Conservation (phyloP, 2,888 invertebrate genomes). For the Archips xylosteana region DNA sequence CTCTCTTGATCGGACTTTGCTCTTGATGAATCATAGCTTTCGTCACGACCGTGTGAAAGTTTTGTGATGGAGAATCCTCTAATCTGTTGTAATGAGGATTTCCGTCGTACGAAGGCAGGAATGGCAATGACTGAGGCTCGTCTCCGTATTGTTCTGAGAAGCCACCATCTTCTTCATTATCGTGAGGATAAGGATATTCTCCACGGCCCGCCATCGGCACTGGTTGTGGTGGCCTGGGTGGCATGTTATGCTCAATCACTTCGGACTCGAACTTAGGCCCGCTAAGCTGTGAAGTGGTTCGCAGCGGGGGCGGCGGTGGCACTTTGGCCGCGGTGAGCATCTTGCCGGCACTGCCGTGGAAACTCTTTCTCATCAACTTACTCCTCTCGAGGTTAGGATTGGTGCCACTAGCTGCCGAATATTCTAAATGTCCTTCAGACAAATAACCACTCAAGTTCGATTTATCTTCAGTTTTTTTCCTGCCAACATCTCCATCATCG, state of each 20-base stretch:
- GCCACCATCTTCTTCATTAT: constrained; percentile 79
- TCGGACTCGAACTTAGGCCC: constrained; percentile 87
- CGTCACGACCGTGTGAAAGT: constrained; percentile 90
- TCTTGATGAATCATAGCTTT: constrained; percentile 95
- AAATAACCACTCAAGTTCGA: constrained; percentile 91
- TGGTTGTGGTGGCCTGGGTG: constrained; percentile 75
- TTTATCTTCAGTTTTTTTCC: constrained; percentile 86
- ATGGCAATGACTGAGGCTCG: constrained; percentile 88
- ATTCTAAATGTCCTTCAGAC: constrained; percentile 95
- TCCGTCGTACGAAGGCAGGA: constrained; percentile 84
- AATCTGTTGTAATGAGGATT: constrained; percentile 71
- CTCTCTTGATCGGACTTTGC: constrained; percentile 88
- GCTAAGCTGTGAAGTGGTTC: constrained; percentile 94
- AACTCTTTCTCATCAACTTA: constrained; percentile 95
- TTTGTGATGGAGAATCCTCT: constrained; percentile 75
- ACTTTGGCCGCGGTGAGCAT: constrained; percentile 94
- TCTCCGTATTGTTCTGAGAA: constrained; percentile 81
- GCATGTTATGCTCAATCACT: constrained; percentile 77
- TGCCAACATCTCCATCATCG: constrained; percentile 91
- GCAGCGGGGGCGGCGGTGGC: constrained; percentile 93
- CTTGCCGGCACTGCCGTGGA: constrained; percentile 93
- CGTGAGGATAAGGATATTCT: constrained; percentile 59
- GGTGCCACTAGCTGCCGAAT: constrained; percentile 86
- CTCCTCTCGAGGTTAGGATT: constrained; percentile 95
- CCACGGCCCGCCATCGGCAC: constrained; percentile 59